Evolutionary conservation across 2,113 vertebrate genomes (phyloP), one percentile per base, ranked within the genome.

Genomic region (Zingel zingel): DNA sequence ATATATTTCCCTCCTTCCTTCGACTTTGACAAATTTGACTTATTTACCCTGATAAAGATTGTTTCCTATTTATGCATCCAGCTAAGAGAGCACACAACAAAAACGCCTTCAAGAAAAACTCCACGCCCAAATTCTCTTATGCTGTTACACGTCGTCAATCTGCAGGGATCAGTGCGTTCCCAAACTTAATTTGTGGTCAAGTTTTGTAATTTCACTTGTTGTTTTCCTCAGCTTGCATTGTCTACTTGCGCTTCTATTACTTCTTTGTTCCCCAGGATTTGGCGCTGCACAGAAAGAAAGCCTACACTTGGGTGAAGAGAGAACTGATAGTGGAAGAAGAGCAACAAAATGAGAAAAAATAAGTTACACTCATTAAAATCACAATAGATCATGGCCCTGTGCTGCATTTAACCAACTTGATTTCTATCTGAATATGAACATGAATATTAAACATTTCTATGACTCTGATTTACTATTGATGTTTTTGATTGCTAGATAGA

Each of bases 151-250:
- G 74, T 56, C 4, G 30, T 33, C 67, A 21, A 4, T 85, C 51
- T 87, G 56, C 48, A 61, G 62, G 16, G 2, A 71, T 68, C 59
- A 84, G 25, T 25, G 12, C 23, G 14, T 79, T 79, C 48, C 64
- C 43, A 13, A 45, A 33, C 11, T 84, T 71, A 21, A 66, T 73
- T 76, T 79, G 81, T 48, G 71, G 70, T 74, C 23, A 77, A 21
- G 13, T 75, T 80, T 19, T 77, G 66, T 43, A 82, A 86, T 54
- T 70, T 62, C 33, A 16, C 30, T 64, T 57, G 73, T 75, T 81
- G 30, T 71, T 77, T 57, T 79, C n/a, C 23, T 25, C 14, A 30
- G 10, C 2, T 61, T 56, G 21, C 19, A 59, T 75, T 68, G 39
- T 86, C 72, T 62, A 14, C 30, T 66, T 66, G 27, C 56, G 3